A percentile compares a stretch with the other conserved stretches of the same genome.
These are phyloP conservation scores for Sebastes matsubarae DNA, from an alignment of 2,797 vertebrate species.

Conservation along the genomic window DNA sequence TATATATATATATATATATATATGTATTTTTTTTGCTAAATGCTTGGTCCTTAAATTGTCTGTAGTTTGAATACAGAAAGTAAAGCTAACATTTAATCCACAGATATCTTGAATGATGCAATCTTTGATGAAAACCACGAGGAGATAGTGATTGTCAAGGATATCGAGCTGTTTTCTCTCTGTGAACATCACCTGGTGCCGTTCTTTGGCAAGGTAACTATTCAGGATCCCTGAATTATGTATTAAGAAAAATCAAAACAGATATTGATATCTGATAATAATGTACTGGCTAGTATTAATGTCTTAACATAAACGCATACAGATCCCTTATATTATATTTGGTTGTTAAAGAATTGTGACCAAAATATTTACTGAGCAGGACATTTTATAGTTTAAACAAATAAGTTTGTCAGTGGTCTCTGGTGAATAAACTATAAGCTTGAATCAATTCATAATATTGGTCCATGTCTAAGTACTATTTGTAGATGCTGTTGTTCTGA, in stretches of 20 bases:
- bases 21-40: background rate
- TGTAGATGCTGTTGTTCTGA: background rate
- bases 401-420: background rate
- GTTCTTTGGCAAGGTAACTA: slow-evolving; percentile 82
- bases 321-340: background rate
- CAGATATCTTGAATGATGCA: slow-evolving; percentile 80
- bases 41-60: background rate
- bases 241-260: no score
- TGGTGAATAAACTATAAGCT: background rate
- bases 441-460: background rate
- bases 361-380: background rate
- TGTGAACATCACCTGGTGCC: slow-evolving; percentile 83
- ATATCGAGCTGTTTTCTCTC: slow-evolving; percentile 81
- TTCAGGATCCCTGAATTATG: background rate
- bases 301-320: background rate
- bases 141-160: slow-evolving; percentile 82
- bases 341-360: background rate
- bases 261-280: background rate
- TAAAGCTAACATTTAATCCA: background rate
- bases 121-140: slow-evolving; percentile 83
- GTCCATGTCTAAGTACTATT: background rate
- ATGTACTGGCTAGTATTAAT: background rate
- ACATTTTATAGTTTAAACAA: background rate
- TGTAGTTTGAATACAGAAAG: background rate
- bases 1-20: no score